Evolutionary conservation across 1,140 invertebrate genomes (phyloP).

Genomic region (Cydia strobilella): DNA sequence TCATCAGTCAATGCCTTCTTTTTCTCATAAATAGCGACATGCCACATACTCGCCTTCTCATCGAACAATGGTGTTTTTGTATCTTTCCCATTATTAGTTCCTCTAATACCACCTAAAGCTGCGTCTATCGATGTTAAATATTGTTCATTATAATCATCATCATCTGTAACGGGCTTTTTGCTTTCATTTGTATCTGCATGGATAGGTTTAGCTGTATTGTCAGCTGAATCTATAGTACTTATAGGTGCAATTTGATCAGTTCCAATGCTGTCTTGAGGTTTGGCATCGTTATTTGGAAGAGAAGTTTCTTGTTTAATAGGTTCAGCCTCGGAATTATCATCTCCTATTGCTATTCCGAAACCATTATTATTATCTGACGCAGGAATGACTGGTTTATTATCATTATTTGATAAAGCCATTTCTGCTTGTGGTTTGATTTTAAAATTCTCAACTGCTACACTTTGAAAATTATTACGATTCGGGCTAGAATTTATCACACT

Average conservation of each 20-base stretch:
- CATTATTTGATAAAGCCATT: neutral
- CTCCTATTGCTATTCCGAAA: neutral
- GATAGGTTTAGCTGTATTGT: neutral
- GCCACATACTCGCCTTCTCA: neutral
- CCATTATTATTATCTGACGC: neutral
- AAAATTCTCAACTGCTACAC: neutral
- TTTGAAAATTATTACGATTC: neutral
- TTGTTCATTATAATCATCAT: neutral
- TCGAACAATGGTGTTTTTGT: neutral
- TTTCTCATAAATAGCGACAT: neutral
- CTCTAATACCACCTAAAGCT: neutral
- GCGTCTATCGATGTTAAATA: neutral
- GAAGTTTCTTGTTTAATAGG: neutral
- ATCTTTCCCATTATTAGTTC: neutral
- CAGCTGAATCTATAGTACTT: neutral
- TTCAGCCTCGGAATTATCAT: neutral
- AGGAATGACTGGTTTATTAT: neutral
- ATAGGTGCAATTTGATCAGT: neutral
- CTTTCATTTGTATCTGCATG: neutral
- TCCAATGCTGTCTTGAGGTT: too few relatives aligned
- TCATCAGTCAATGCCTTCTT: neutral
- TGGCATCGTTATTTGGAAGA: neutral
- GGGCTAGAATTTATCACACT: neutral
- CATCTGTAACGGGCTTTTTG: neutral
- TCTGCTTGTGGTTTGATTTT: neutral